These are phyloP conservation scores for Anoplopoma fimbria DNA, from an alignment of 2,113 vertebrate species.

Conservation along the genomic window DNA sequence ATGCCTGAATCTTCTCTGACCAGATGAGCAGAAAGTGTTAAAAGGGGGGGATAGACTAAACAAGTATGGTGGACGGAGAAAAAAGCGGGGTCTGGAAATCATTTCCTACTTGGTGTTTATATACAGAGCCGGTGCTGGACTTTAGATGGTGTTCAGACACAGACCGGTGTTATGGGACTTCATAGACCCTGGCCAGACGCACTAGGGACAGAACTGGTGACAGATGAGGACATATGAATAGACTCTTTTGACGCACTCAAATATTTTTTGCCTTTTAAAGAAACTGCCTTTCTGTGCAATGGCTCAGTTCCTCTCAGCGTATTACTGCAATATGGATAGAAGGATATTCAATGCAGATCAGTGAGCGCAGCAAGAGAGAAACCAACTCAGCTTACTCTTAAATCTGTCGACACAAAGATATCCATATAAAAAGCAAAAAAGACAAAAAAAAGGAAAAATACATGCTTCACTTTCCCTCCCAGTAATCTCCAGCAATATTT, in stretches of 20 bases:
- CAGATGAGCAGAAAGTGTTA: conserved; percentile 44
- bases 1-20: conserved; percentile 12
- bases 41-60: conserved; percentile 35
- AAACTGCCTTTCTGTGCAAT: conserved; percentile 31
- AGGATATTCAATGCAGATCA: conserved; percentile 44
- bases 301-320: conserved; percentile 42
- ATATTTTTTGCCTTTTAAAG: conserved; percentile 37
- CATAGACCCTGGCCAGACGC: conserved; percentile 35
- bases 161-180: conserved; percentile 46
- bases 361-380: conserved; percentile 45
- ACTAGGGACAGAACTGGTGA: conserved; percentile 48
- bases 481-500: conserved; percentile 48
- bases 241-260: conserved; percentile 35
- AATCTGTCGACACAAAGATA: conserved; percentile 39
- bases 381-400: conserved; percentile 28
- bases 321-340: conserved; percentile 32
- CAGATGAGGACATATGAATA: conserved; percentile 55
- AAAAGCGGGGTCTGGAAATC: conserved; percentile 71
- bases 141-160: conserved; percentile 54
- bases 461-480: neutral
- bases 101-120: conserved; percentile 77
- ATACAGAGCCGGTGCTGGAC: conserved; percentile 58
- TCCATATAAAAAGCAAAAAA: conserved; percentile 21
- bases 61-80: conserved; percentile 15
- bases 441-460: neutral